Conservation (phyloP, 2,888 invertebrate species). For the Ormyrus rosae region DNA sequence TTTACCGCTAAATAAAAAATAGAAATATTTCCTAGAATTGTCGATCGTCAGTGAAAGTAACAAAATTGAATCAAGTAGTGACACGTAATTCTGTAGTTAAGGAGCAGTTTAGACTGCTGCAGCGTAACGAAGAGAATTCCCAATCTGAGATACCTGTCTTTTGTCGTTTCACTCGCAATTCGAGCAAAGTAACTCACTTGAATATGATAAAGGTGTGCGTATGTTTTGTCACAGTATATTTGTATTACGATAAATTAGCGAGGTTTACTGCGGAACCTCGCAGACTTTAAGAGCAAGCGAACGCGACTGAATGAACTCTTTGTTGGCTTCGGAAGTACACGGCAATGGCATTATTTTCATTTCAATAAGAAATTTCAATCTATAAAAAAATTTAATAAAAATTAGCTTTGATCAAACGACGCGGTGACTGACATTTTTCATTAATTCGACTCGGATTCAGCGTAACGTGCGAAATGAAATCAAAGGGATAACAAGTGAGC, state of each 20-base stretch:
- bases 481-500: too few relatives aligned
- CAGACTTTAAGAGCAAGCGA: constrained; percentile 5
- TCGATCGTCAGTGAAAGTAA: constrained; percentile 62
- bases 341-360: constrained; percentile 18
- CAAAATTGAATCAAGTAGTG: constrained; percentile 54
- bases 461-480: too few relatives aligned
- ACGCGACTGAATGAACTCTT: constrained; percentile 5
- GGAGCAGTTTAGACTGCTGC: constrained; percentile 19
- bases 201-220: constrained; percentile 28
- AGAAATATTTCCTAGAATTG: constrained; percentile 19
- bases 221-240: constrained; percentile 38
- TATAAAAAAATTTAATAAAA: neutral
- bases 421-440: too few relatives aligned
- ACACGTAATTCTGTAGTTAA: constrained; percentile 27
- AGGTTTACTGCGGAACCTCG: constrained; percentile 1
- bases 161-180: constrained; percentile 36
- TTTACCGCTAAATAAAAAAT: constrained; percentile 20
- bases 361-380: neutral
- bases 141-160: constrained; percentile 37
- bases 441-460: too few relatives aligned
- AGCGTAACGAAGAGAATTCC: constrained; percentile 10
- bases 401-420: too few relatives aligned
- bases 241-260: constrained; percentile 18
- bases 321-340: constrained; percentile 20
- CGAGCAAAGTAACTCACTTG: constrained; percentile 22